phyloP scores from a whole-genome alignment of 2,888 invertebrate species.

The Eurytoma californica region DNA sequence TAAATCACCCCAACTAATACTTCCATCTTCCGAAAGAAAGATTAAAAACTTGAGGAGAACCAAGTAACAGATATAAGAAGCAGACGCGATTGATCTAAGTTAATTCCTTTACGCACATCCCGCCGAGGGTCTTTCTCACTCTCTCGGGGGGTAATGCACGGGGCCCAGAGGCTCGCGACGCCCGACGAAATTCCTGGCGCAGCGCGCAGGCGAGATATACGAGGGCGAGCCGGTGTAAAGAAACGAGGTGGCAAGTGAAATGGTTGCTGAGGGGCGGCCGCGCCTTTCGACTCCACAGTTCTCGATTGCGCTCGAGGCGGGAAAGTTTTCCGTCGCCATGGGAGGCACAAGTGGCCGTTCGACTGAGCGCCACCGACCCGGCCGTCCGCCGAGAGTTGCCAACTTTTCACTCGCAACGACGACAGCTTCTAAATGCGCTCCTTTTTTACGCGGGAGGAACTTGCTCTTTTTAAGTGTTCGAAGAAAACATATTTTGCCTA shows the following conservation, averaged over 20 bases:
- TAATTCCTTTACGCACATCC: too few species aligned
- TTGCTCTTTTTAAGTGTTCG: too few species aligned
- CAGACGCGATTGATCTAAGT: too few species aligned
- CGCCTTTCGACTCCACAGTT: neutral
- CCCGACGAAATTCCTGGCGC: neutral
- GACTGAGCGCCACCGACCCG: neutral
- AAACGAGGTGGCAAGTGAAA: neutral
- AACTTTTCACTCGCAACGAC: conserved; percentile 5
- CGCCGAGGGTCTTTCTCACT: too few species aligned
- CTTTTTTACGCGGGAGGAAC: too few species aligned
- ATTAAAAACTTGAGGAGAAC: too few species aligned
- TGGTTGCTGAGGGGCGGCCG: neutral
- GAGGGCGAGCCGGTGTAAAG: neutral
- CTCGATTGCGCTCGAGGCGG: conserved; percentile 1
- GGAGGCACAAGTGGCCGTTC: conserved; percentile 14
- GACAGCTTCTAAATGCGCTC: neutral
- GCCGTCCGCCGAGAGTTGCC: neutral
- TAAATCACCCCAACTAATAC: too few species aligned
- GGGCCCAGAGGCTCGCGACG: neutral
- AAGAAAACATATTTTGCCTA: too few species aligned
- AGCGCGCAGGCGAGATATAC: neutral
- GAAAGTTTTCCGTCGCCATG: neutral
- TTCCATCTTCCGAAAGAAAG: too few species aligned
- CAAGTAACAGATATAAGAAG: too few species aligned
- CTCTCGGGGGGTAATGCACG: too few species aligned